phyloP scores from a whole-genome alignment of 1,140 invertebrate genomes.

The Caerostris darwini region DNA sequence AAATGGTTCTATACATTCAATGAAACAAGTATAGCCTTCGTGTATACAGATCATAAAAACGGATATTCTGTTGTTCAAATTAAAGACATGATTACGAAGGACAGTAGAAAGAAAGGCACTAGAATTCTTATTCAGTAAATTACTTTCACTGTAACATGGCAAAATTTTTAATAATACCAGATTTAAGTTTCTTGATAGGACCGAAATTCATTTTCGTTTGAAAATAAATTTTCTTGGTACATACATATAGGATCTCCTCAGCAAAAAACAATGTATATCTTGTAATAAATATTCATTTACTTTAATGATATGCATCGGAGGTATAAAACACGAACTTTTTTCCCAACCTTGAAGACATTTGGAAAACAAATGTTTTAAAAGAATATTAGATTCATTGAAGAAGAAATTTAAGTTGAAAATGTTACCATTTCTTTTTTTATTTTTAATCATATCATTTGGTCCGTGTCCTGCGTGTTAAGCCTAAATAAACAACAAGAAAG shows the following conservation, averaged over 20 bases:
- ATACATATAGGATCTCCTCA: neutral
- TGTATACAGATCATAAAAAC: no score
- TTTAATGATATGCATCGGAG: constrained; percentile 29
- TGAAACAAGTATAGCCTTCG: no score
- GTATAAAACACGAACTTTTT: neutral
- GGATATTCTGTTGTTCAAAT: no score
- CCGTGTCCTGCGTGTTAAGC: neutral
- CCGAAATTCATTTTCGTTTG: neutral
- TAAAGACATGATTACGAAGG: no score
- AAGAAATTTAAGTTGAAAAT: constrained; percentile 30
- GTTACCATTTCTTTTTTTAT: neutral
- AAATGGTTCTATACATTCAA: no score
- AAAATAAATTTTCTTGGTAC: neutral
- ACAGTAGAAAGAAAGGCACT: no score
- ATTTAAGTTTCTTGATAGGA: neutral
- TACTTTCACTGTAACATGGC: no score
- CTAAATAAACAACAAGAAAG: constrained; percentile 8
- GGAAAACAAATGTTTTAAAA: constrained; percentile 31
- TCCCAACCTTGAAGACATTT: no score
- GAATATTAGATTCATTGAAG: constrained; percentile 28
- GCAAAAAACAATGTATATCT: neutral
- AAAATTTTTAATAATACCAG: no score
- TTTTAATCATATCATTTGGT: neutral
- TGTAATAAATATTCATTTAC: constrained; percentile 32
- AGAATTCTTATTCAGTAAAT: no score